Evolutionary conservation across 2,888 invertebrate species (phyloP).

Genomic region (Drosophila formosana): DNA sequence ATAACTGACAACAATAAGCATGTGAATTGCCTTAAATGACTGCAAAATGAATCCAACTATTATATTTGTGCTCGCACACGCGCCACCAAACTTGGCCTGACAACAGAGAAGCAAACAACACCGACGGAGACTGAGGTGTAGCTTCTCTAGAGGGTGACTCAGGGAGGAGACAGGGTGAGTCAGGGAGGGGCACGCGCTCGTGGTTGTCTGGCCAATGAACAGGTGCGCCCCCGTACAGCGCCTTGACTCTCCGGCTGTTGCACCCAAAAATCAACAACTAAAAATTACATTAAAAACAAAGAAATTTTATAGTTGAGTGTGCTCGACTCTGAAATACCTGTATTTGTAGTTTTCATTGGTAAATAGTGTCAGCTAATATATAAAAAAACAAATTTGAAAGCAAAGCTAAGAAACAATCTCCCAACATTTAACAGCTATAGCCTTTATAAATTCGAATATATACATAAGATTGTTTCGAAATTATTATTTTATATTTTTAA

Average conservation of each 20-base stretch:
- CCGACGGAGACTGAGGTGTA: background rate
- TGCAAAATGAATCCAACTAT: conserved; percentile 6
- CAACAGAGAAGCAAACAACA: background rate
- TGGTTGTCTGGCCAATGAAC: conserved; percentile 33
- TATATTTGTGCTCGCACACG: conserved; percentile 17
- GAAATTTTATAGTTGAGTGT: background rate
- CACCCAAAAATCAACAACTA: conserved; percentile 44
- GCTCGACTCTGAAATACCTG: background rate
- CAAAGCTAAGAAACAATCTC: too few species aligned
- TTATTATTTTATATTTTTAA: too few species aligned
- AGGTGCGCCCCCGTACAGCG: conserved; percentile 45
- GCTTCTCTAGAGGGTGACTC: background rate
- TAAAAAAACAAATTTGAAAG: too few species aligned
- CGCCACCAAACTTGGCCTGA: conserved; percentile 22
- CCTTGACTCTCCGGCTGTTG: conserved; percentile 49
- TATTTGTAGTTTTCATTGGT: too few species aligned
- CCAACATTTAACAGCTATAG: too few species aligned
- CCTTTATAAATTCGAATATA: too few species aligned
- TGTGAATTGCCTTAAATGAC: conserved; percentile 29
- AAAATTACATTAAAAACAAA: conserved; percentile 5
- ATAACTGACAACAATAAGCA: conserved; percentile 17
- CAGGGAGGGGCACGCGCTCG: conserved; percentile 2
- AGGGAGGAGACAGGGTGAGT: background rate
- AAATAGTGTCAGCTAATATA: too few species aligned
- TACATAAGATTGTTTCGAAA: too few species aligned